Evolutionary conservation across 2,113 vertebrate species (phyloP).

Genomic region (Percina caprodes): DNA sequence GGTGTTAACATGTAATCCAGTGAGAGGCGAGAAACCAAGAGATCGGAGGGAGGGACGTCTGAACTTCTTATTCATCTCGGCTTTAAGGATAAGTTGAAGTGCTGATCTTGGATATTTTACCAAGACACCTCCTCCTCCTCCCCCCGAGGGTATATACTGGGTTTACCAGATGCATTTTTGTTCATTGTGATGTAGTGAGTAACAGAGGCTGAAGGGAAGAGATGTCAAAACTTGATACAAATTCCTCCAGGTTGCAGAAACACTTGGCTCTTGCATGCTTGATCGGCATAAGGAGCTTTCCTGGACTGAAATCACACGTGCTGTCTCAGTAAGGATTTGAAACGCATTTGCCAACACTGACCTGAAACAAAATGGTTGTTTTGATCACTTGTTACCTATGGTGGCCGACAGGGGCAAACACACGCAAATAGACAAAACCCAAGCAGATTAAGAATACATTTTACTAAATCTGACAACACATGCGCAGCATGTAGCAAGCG

Average conservation of each 20-base stretch:
- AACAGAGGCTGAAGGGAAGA: constrained; percentile 26
- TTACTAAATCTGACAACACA: no score
- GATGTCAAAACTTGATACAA: constrained; percentile 23
- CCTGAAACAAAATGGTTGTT: background rate
- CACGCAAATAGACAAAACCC: no score
- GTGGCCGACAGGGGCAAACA: no score
- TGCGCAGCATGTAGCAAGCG: no score
- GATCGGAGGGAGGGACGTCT: constrained; percentile 19
- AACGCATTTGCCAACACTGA: background rate
- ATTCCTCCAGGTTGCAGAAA: constrained; percentile 11
- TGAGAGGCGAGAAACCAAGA: constrained; percentile 45
- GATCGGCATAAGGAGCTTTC: background rate
- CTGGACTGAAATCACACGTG: background rate
- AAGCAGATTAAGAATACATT: no score
- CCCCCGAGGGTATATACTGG: constrained; percentile 33
- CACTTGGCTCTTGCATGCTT: background rate
- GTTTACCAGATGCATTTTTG: constrained; percentile 50
- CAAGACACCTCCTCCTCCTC: background rate
- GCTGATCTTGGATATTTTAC: constrained; percentile 66
- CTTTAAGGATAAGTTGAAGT: constrained; percentile 61
- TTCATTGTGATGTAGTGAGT: constrained; percentile 47
- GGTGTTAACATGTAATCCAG: constrained; percentile 66
- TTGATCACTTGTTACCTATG: background rate
- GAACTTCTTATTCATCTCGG: constrained; percentile 51
- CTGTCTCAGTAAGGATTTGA: no score